phyloP scores from a whole-genome alignment of 2,888 invertebrate species.

The Nasonia oneida region DNA sequence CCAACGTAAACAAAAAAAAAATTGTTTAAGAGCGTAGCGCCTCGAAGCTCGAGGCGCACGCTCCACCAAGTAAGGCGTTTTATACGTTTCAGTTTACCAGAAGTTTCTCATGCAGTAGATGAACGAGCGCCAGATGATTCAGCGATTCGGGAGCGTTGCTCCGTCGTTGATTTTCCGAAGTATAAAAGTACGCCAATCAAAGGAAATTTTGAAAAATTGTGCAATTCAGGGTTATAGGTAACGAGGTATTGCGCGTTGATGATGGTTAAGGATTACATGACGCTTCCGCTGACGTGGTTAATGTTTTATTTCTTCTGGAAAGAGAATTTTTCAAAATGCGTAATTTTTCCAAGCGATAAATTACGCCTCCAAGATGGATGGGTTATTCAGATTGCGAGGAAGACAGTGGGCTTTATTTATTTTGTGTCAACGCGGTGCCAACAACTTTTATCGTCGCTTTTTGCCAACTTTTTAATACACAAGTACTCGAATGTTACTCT shows the following conservation, averaged over 20 bases:
- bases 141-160: not conserved
- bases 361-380: not conserved
- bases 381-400: not conserved
- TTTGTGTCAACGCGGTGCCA: not conserved
- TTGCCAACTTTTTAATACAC: too few relatives aligned
- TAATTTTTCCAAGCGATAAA: not conserved
- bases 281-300: conserved; percentile 11
- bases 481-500: too few relatives aligned
- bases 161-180: not conserved
- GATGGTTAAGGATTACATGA: not conserved
- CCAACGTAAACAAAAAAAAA: not conserved
- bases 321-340: not conserved
- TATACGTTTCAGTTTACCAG: not conserved
- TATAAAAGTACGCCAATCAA: not conserved
- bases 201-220: not conserved
- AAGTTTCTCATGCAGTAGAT: not conserved
- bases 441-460: too few relatives aligned
- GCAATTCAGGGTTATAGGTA: not conserved
- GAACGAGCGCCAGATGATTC: conserved; percentile 23
- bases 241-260: not conserved
- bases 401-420: not conserved
- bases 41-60: not conserved
- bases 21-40: too few relatives aligned
- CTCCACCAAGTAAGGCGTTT: not conserved
- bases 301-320: not conserved